Base-by-base conservation (phyloP, 2,888 invertebrate genomes). In the Hirtodrosophila cameraria region DNA sequence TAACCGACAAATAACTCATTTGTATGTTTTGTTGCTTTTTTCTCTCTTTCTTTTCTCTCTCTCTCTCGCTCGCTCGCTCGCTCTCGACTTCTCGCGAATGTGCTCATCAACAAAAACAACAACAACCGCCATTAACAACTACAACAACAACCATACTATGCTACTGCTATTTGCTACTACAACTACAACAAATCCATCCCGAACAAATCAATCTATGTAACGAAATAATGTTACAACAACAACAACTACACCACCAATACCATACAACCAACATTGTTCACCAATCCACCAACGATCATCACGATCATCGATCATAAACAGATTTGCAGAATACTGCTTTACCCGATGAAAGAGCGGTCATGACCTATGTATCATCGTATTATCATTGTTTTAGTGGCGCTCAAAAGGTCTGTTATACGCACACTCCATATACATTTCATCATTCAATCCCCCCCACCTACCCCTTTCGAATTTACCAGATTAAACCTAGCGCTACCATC, bases 331-430 rank as follows among this genome's bases (percentile, higher is more conserved):
- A 97, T 93, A 97, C 98, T 89, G 97, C 97, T 92, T 97, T 98
- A 95, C 99, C 99, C 89, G 99, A 99, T 93, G 99, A 99, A 94
- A 94, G 99, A 90, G 99, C 99, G 87, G 98, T 99, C 92, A 99
- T 99, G 99, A 99, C 99, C 89, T 99, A 99, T 93, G 99, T 99
- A 88, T 99, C 99, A 71, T 98, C 99, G 86, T 99, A 99, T 94
- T 99, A 99, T 94, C 99, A 99, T 94, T 98, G 98, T 93, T 99
- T 99, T 95, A 97, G 98, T 92, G 99, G 99, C 91, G 98, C 98
- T 90, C 98, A 99, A 94, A 99, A 99, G 99, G 99, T 99, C 93
- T 93, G 92, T 92, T 91, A 83, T 59, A 68, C 55, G 45, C 50
- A 36, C 52, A 52, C 35, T 25, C 11, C 39, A 20, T 25, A 39